Evolutionary conservation across 2,797 vertebrate genomes (phyloP).

Genomic region (Aldrovandia affinis): DNA sequence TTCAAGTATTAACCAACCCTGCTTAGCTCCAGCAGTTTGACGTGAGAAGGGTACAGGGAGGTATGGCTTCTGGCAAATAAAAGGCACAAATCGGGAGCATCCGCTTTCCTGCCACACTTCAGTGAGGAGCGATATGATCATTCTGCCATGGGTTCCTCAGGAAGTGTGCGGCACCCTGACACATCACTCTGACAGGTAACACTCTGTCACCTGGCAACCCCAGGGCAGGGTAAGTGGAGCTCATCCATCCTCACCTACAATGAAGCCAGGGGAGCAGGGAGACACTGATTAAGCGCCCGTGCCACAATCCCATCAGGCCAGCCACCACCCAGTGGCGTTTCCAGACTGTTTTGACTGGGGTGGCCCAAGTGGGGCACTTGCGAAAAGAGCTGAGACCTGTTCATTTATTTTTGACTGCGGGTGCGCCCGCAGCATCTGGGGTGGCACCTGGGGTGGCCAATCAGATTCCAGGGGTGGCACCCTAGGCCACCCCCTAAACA

Average conservation of each 20-base stretch:
- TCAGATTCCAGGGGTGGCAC: too few relatives aligned
- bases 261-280: neutral
- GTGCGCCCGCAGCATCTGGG: too few relatives aligned
- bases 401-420: too few relatives aligned
- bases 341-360: too few relatives aligned
- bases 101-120: neutral
- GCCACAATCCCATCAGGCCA: neutral
- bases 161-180: neutral
- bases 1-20: neutral
- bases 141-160: neutral
- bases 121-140: neutral
- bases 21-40: neutral
- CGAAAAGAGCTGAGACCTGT: too few relatives aligned
- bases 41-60: neutral
- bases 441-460: too few relatives aligned
- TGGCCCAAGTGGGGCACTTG: too few relatives aligned
- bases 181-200: neutral
- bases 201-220: conserved; percentile 6
- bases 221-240: neutral
- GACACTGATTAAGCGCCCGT: neutral
- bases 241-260: neutral
- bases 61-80: neutral
- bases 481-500: too few relatives aligned
- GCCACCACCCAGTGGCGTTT: too few relatives aligned
- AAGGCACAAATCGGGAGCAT: too few relatives aligned